Conservation (phyloP, 2,888 invertebrate genomes). For the Drosophila kanekoi region DNA sequence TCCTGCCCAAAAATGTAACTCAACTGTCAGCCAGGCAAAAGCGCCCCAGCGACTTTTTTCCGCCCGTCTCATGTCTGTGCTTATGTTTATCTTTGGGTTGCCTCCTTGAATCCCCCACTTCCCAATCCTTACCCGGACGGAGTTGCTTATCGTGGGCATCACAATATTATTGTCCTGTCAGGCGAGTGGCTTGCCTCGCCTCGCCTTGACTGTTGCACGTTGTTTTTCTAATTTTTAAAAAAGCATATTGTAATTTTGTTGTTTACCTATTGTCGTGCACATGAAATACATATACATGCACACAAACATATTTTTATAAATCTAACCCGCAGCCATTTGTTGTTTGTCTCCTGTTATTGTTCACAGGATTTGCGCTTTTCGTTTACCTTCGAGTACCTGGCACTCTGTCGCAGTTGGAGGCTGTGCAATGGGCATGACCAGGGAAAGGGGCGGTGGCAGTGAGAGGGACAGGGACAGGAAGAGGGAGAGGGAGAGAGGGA, state of each 20-base stretch:
- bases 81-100: conserved; percentile 49
- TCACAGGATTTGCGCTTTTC: conserved; percentile 55
- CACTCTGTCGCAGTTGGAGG: conserved; percentile 14
- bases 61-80: conserved; percentile 22
- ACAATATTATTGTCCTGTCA: conserved; percentile 72
- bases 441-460: no score
- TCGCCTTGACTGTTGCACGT: conserved; percentile 44
- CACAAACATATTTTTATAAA: conserved; percentile 43
- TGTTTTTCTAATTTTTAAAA: conserved; percentile 74
- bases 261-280: conserved; percentile 59
- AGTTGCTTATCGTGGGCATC: conserved; percentile 58
- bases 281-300: background rate
- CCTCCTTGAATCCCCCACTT: background rate
- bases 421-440: background rate
- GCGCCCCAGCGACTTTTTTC: conserved; percentile 49
- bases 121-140: no score
- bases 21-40: conserved; percentile 50
- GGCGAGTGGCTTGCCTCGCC: conserved; percentile 26
- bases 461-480: no score
- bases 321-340: conserved; percentile 59
- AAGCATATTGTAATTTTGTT: conserved; percentile 77
- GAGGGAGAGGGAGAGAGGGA: no score
- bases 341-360: conserved; percentile 51
- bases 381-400: conserved; percentile 46
- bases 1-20: conserved; percentile 42